Base-by-base conservation (phyloP, 1,140 invertebrate species). In the Laodelphax striatellus region DNA sequence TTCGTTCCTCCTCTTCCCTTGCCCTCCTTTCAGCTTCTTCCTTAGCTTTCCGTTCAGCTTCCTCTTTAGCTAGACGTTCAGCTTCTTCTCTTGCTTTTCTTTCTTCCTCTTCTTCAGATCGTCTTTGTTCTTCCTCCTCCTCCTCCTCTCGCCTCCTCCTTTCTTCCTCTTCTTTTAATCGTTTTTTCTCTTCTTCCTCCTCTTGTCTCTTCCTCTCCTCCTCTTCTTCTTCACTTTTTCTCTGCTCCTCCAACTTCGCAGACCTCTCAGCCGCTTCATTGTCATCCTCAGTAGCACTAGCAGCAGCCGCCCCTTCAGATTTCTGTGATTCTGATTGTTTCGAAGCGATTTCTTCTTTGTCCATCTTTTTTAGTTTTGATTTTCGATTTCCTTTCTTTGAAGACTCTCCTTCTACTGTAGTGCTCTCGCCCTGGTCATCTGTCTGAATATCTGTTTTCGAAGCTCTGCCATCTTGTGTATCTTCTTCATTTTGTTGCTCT, bases 1-100 rank as follows among this genome's bases (percentile, higher is more conserved):
- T 38, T 44, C 53, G 21, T n/a, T 56, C 31, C 44, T 68, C 21
- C 63, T 66, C 8, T 53, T 62, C 52, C 22, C 62, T 66, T 22
- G 54, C 63, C 65, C 5, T 53, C 61, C 52, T 24, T 63, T 66
- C 31, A 52, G 62, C 50, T 57, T 56, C 56, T 13, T 63, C 58
- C 24, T 13, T 62, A 52, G 66, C 52, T 0, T 71, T 59, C 66
- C 71, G 72, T 24, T 72, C 73, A 66, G 67, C 73, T 19, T 71
- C 71, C 56, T 72, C 71, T 67, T 72, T 71, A 71, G 73, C 72
- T 60, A 73, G 61, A 65, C 71, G 72, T 22, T 72, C 73, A 66
- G 67, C 73, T 17, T 71, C 71, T 57, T 72, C 71, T 68, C 71
- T 72, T 72, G 73, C 24, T 52, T 63, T 21, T 31, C 19, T 46